phyloP scores from a whole-genome alignment of 2,888 invertebrate genomes.

The Pseudolycoriella hygida region DNA sequence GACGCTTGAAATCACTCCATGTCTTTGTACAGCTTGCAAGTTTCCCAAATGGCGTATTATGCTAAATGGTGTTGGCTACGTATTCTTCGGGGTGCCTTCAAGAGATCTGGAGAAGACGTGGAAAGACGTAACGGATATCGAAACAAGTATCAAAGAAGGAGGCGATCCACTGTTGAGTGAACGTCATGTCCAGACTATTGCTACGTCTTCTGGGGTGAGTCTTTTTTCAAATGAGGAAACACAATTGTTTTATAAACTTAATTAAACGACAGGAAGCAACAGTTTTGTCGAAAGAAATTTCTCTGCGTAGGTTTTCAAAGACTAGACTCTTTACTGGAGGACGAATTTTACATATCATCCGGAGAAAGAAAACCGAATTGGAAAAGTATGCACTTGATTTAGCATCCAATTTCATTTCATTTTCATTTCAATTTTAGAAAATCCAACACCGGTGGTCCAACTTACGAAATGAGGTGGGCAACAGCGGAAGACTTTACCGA shows the following conservation, averaged over 20 bases:
- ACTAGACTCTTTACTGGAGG: slow-evolving; percentile 62
- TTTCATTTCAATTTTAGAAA: too few species aligned
- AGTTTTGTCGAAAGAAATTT: slow-evolving; percentile 44
- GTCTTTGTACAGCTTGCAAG: too few species aligned
- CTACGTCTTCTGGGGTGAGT: slow-evolving; percentile 36
- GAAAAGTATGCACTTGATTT: slow-evolving; percentile 35
- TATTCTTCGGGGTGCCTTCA: slow-evolving; percentile 57
- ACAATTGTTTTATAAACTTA: slow-evolving; percentile 1
- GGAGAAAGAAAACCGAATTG: slow-evolving; percentile 47
- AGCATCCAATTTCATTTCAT: too few species aligned
- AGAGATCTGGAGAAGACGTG: slow-evolving; percentile 54
- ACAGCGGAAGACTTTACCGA: slow-evolving; percentile 64
- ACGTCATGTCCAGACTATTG: slow-evolving; percentile 36
- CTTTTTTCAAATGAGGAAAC: slow-evolving; percentile 1
- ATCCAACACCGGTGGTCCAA: slow-evolving; percentile 42
- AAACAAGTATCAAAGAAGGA: slow-evolving; percentile 14
- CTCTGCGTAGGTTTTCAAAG: slow-evolving; percentile 47
- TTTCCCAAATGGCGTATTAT: slow-evolving; percentile 60
- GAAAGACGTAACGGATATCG: slow-evolving; percentile 29
- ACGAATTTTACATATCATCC: slow-evolving; percentile 58
- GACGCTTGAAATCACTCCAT: slow-evolving; percentile 2
- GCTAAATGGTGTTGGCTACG: slow-evolving; percentile 66
- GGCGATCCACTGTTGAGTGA: slow-evolving; percentile 30
- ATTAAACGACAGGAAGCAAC: slow-evolving; percentile 47
- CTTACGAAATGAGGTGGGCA: slow-evolving; percentile 65